Base-by-base conservation (phyloP, 2,113 vertebrate species). In the Brachyhypopomus occidentalis region DNA sequence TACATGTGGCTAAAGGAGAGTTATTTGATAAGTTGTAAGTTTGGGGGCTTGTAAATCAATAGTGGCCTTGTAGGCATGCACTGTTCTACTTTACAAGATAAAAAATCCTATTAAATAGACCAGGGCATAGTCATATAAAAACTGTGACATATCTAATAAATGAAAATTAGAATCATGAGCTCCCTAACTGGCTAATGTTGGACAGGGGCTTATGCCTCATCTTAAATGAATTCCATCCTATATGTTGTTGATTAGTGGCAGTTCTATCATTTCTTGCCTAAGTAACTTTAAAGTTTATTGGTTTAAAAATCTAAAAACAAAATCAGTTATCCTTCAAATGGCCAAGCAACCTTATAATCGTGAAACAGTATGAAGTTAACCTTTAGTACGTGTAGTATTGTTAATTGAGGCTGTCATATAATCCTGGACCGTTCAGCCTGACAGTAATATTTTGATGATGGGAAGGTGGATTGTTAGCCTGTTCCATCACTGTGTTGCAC, bases 1-100 rank as follows among this genome's bases (percentile, higher is more conserved):
- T 22, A 11, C 38, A 80, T 74, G 71, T 77, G 69, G 70, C 82
- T 69, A 75, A 59, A 72, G 58, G 79, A 78, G 74, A 80, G 80
- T 86, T 76, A 84, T 75, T 69, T 82, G 74, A 86, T 84, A 86
- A 87, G 80, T 86, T 86, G 79, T 81, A 78, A 30, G 74, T 78
- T 77, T 79, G 34, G 52, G n/a, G 48, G 72, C 45, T 76, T 81
- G 75, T 59, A 84, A 83, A 78, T 80, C 55, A 67, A 17, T 60
- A 63, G 27, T 71, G 83, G 73, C 34, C 34, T 73, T 52, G 14
- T 58, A 82, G 82, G 34, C 82, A 56, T 5, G 27, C 75, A 58
- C 63, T 64, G 63, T 74, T 80, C 77, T 58, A 56, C 64, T 75
- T 80, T 64, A 81, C 84, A 84, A 80, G 77, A 84, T 83, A 83